phyloP scores from a whole-genome alignment of 2,113 vertebrate species.

The Chroicocephalus ridibundus region DNA sequence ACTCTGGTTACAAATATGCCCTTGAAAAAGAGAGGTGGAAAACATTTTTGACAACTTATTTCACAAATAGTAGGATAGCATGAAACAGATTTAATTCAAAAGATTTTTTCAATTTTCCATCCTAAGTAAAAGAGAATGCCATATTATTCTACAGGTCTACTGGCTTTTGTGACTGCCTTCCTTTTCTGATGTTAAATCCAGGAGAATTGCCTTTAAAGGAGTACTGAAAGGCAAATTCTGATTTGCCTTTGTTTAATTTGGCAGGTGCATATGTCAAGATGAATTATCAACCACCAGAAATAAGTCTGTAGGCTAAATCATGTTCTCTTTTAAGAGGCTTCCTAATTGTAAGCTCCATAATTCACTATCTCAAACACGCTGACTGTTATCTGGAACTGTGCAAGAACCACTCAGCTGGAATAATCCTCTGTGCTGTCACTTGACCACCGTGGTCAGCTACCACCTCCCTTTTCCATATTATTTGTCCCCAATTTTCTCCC shows the following conservation, averaged over 20 bases:
- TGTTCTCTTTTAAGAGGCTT: not conserved
- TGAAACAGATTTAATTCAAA: not conserved
- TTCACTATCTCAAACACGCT: not conserved
- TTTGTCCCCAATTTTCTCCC: not conserved
- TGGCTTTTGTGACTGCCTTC: not conserved
- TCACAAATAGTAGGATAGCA: not conserved
- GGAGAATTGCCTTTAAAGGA: not conserved
- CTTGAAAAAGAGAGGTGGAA: constrained; percentile 68
- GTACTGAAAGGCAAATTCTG: not conserved
- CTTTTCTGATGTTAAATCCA: not conserved
- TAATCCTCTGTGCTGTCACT: not conserved
- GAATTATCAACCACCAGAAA: not conserved
- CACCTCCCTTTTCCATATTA: not conserved
- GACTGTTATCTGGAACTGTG: not conserved
- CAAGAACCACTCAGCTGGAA: not conserved
- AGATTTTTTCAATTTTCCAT: not conserved
- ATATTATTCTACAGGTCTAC: not conserved
- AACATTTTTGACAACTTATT: not conserved
- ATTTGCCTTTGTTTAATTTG: not conserved
- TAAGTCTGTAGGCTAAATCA: not conserved
- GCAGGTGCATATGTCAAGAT: not conserved
- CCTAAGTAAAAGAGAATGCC: not conserved
- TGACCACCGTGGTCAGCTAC: not conserved
- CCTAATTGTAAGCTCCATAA: not conserved
- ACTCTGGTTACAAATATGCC: constrained; percentile 96